phyloP scores from a whole-genome alignment of 2,113 vertebrate genomes.

The Ascaphus truei region DNA sequence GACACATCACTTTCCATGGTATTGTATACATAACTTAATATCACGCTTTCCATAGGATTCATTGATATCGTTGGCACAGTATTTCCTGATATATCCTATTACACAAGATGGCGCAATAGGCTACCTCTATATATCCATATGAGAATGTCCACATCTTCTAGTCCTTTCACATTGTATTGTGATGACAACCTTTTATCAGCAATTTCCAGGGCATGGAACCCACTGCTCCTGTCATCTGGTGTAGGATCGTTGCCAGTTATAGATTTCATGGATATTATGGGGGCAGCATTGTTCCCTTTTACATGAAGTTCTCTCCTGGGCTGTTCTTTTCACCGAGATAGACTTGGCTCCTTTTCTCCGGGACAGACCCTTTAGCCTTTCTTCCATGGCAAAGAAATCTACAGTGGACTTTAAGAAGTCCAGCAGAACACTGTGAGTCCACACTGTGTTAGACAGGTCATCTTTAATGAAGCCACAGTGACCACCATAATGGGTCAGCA shows the following conservation, averaged over 20 bases:
- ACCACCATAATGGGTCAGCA: constrained; percentile 62
- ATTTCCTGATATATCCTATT: too few relatives aligned
- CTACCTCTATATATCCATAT: too few relatives aligned
- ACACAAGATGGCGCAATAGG: too few relatives aligned
- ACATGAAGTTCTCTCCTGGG: constrained; percentile 65
- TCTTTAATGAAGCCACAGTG: constrained; percentile 68
- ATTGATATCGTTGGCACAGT: too few relatives aligned
- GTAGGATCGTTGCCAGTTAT: constrained; percentile 75
- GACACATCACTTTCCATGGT: too few relatives aligned
- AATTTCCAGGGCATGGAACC: too few relatives aligned
- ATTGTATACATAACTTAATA: too few relatives aligned
- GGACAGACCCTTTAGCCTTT: constrained; percentile 58
- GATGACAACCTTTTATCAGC: too few relatives aligned
- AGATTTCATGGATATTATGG: constrained; percentile 72
- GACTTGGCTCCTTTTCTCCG: constrained; percentile 50
- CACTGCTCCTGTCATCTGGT: constrained; percentile 66
- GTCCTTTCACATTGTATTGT: too few relatives aligned
- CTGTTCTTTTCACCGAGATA: constrained; percentile 52
- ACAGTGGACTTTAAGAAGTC: constrained; percentile 72
- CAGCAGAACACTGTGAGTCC: constrained; percentile 69
- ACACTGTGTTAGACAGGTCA: constrained; percentile 37
- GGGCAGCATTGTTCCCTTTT: constrained; percentile 64
- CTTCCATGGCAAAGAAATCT: constrained; percentile 71
- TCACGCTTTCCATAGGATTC: too few relatives aligned
- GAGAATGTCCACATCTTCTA: too few relatives aligned